Evolutionary conservation across 2,113 vertebrate species (phyloP), one percentile per base, ranked within the genome.

Genomic region (Manacus vitellinus): DNA sequence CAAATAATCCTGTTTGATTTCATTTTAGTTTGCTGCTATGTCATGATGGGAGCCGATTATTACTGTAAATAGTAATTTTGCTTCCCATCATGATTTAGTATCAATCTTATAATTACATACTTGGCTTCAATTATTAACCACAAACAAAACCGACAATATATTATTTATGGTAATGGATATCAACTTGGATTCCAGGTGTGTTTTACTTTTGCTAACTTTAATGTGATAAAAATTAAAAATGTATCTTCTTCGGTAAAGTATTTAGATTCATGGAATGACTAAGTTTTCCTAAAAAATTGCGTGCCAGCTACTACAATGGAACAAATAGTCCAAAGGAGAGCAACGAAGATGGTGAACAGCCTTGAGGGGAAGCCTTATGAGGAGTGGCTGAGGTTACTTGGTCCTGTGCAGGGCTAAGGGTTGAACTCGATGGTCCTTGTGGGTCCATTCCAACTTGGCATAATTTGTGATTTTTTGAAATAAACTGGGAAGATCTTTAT

Each of bases 131-230:
- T 93, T 89, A 96, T 89, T 96, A 93, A 63, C 92, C 79, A 75
- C 88, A 80, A 91, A 94, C 49, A 15, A 94, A 95, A 78, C 33
- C 44, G 52, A n/a, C 3, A 5, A 76, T 93, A 46, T 58, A 95
- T 96, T 95, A 92, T 88, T 96, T 82, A 97, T 95, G 22, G 18
- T 92, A 96, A 96, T 88, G 75, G 65, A 79, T 75, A 47, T 67
- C 24, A 90, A 39, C 95, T 93, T 94, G 68, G 10, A 85, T 89
- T 80, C 92, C 43, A 54, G 73, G 25, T 85, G 14, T 41, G 22
- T 63, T 86, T 87, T 88, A 20, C 14, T 81, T 92, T 85, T 86
- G 35, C 9, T 82, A 56, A 62, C 52, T 62, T 80, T 47, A 22
- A 23, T 46, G 21, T 28, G 33, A 58, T 10, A 77, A 16, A 68